Evolutionary conservation across 1,140 invertebrate genomes (phyloP), one percentile per base, ranked within the genome.

Genomic region (Danaus plexippus): DNA sequence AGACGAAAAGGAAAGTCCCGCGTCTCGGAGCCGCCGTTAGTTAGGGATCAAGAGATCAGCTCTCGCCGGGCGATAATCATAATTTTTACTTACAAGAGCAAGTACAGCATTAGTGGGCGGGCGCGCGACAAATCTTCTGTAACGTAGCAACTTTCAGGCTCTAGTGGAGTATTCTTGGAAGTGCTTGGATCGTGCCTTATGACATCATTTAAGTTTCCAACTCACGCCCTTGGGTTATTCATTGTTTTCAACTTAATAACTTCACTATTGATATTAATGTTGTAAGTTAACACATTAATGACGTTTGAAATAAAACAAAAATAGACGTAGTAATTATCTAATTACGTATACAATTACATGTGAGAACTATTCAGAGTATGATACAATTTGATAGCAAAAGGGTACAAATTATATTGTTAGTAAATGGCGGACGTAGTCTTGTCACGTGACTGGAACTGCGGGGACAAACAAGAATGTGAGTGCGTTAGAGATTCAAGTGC

Each of bases 31-130:
- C 64, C 65, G 54, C 78, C 82, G 79, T 82, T 86, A 86, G 80
- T 83, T 79, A 73, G 69, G 81, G 84, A 82, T 87, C 80, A 87
- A 87, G 72, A 71, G 84, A 73, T 85, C 81, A 82, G 77, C 67
- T 71, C 78, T 66, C 71, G 70, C 54, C 69, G 73, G 72, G 79
- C 80, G 80, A 87, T 87, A 87, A 87, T 87, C 84, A 87, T 87
- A 87, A 87, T 87, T 87, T 87, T 87, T 87, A 87, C 80, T 86
- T 86, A 86, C 83, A 79, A 84, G 77, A 75, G 69, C 75, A 71
- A 76, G 75, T 71, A 71, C 61, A 63, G 77, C 74, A 83, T 83
- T 83, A 84, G 79, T 62, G 63, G 72, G 66, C 71, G 69, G 67
- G 68, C 65, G 61, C 58, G 65, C 80, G 80, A 84, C 83, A 86